Base-by-base conservation (phyloP, 2,888 invertebrate genomes). In the Sipunculus nudus region DNA sequence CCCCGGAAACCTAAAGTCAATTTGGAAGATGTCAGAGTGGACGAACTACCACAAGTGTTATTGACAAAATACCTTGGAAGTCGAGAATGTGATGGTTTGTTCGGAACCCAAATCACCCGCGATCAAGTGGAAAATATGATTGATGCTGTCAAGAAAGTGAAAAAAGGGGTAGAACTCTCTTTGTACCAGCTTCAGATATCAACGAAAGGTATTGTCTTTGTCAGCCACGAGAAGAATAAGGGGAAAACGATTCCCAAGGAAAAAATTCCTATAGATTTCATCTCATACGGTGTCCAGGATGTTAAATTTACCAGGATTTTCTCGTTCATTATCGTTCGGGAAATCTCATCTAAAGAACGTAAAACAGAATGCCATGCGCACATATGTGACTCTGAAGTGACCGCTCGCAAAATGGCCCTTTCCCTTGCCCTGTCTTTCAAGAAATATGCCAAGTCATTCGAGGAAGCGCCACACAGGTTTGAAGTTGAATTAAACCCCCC, bases 241-340 rank as follows among this genome's bases (percentile, higher is more conserved):
- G 68, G 75, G 13, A 65, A 67, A 29, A 63, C 65, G 10, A 56
- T 66, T 0, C 68, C 76, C 4, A 59, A 63, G 3, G 78, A 76
- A 2, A 56, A 77, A 13, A 67, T 79, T 8, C 80, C 83, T 1
- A 78, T 83, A 19, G 77, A 82, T 64, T 79, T 79, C 60, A 79
- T 83, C 26, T 82, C 82, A 0, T 83, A 82, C 69, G 82, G 79
- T 25, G 81, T 81, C 5, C 83, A 83, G 67, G 82, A 82, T 59
- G 74, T 78, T 54, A 78, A 78, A 53, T 81, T 75, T 64, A 78
- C 79, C 72, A 68, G 78, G 19, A 74, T 83, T 13, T 81, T 82
- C 61, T 74, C 76, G 10, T 79, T 78, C 61, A 81, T 83, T 54
- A 73, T 81, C n/a, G 80, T 83, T 3, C 74, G 77, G 16, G 78